Percentiles rank a stretch among this genome's conserved stretches.
phyloP scores from a whole-genome alignment of 1,140 invertebrate species.

The Dysdera silvatica region DNA sequence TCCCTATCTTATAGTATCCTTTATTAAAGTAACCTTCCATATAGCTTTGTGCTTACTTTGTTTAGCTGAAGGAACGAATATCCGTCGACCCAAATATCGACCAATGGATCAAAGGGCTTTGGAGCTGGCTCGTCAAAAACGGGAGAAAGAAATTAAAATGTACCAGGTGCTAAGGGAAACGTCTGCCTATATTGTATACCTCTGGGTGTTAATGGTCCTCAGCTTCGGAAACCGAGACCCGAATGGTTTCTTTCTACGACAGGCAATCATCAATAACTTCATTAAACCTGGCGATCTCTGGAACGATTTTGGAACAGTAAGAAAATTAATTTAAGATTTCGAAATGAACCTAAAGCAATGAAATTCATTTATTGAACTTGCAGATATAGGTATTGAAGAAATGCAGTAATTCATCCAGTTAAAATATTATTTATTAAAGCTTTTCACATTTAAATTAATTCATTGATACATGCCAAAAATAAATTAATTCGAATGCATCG shows the following conservation, averaged over 20 bases:
- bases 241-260: constrained; percentile 42
- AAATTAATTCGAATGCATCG: too few species aligned
- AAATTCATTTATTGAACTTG: too few species aligned
- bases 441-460: too few species aligned
- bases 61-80: neutral
- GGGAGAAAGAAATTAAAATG: constrained; percentile 48
- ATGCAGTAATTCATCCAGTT: too few species aligned
- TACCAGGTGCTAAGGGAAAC: constrained; percentile 45
- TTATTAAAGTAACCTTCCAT: too few species aligned
- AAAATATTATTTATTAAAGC: too few species aligned
- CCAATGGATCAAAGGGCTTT: constrained; percentile 13
- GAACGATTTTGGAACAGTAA: constrained; percentile 21
- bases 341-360: too few species aligned
- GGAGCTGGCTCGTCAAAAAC: constrained; percentile 10
- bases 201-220: constrained; percentile 48
- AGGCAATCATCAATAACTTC: constrained; percentile 42
- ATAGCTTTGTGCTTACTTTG: neutral
- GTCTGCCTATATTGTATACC: constrained; percentile 46
- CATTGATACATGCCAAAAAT: too few species aligned
- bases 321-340: too few species aligned
- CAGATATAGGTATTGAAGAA: too few species aligned
- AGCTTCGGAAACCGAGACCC: constrained; percentile 46
- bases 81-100: constrained; percentile 12
- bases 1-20: too few species aligned
- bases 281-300: constrained; percentile 35